Base-by-base conservation (phyloP, 1,140 invertebrate species). In the Brevipalpus yothersi region DNA sequence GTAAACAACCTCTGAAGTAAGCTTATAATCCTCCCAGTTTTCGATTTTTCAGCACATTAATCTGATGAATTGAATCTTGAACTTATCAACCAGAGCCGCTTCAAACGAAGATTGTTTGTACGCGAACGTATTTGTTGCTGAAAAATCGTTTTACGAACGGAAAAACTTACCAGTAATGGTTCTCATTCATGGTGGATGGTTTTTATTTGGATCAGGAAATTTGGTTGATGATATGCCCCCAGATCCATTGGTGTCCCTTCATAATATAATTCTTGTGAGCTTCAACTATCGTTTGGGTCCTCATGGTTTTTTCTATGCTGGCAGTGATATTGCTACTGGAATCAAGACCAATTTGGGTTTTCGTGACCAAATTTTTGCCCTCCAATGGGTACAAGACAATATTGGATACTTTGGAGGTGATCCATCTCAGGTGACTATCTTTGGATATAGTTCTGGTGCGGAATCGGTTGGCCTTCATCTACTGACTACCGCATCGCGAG, bases 201-300 rank as follows among this genome's bases (percentile, higher is more conserved):
- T 74, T 19, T 72, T 79, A 39, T 82, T 81, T 65, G 78, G 72
- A 0, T 76, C 77, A 0, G 75, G 77, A 59, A 72, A 79, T 57
- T 68, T 82, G 12, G 73, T 80, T 2, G 74, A 76, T 12, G n/a
- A 19, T 1, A n/a, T 19, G 9, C 9, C 1, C 17, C n/a, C 9
- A 51, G 21, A 9, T 51, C 49, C 49, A 10, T 51, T 51, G n/a
- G 49, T 51, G 10, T 1, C n/a, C 10, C 2, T 51, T n/a, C 75
- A 81, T 65, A 75, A 77, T 19, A 69, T 83, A 19, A 77, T 87
- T 15, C 75, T 88, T 2, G 82, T 87, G 1, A 80, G 82, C 0
- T 78, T 86, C 19, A 84, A 88, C 63, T 88, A 88, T 64, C 75
- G 85, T 60, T 71, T 87, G 13, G 84, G 84, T 53, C 77, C 82